A percentile compares a stretch with the other conserved stretches of the same genome.
Evolutionary conservation across 1,140 invertebrate species (phyloP).

Genomic region (Scaptomyza hsui): DNA sequence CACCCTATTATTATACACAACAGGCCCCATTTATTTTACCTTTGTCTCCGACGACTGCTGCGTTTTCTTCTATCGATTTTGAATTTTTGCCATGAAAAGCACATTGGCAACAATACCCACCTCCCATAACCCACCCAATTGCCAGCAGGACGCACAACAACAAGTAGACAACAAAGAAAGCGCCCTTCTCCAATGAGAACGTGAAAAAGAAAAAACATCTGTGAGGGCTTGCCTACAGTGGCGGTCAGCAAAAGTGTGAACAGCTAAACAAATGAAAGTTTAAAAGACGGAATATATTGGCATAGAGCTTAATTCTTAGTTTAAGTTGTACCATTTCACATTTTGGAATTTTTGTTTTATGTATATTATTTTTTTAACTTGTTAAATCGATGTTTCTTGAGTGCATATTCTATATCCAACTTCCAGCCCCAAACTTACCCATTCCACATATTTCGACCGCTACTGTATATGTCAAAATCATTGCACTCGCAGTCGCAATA

Average conservation of each 20-base stretch:
- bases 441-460: background rate
- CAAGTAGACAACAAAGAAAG: conserved; percentile 49
- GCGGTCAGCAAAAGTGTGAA: background rate
- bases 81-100: conserved; percentile 27
- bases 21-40: background rate
- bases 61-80: conserved; percentile 68
- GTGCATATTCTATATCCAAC: too few relatives aligned
- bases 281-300: background rate
- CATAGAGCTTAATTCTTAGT: too few relatives aligned
- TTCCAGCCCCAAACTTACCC: background rate
- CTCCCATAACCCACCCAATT: background rate
- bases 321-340: too few relatives aligned
- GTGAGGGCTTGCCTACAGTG: conserved; percentile 44
- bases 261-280: background rate
- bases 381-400: too few relatives aligned
- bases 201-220: conserved; percentile 59
- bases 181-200: background rate
- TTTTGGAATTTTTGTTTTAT: too few relatives aligned
- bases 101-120: conserved; percentile 30
- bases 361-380: too few relatives aligned
- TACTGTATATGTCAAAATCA: conserved; percentile 26
- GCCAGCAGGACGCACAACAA: conserved; percentile 21
- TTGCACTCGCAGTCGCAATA: conserved; percentile 28
- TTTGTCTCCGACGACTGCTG: background rate
- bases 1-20: conserved; percentile 1